These are phyloP conservation scores for Synergus umbraculus DNA, from an alignment of 2,888 invertebrate species.

Conservation along the genomic window DNA sequence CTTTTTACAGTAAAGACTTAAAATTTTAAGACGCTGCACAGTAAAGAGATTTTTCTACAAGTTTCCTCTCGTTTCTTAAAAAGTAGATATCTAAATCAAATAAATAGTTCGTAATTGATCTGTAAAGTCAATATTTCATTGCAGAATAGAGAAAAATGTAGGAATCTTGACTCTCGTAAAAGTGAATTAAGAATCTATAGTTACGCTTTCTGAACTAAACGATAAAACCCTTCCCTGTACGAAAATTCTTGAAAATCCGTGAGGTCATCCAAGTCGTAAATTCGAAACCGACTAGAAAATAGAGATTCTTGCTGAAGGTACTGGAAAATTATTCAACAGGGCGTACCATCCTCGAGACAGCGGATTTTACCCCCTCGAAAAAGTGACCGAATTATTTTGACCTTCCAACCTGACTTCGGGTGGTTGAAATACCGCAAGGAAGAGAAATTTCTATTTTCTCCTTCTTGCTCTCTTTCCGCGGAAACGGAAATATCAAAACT, in stretches of 20 bases:
- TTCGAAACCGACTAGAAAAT: not conserved
- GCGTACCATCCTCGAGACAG: not conserved
- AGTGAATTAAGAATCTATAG: not conserved
- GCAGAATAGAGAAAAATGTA: not conserved
- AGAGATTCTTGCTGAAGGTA: not conserved
- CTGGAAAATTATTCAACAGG: slow-evolving; percentile 7
- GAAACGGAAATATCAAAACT: slow-evolving; percentile 61
- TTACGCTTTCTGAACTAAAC: not conserved
- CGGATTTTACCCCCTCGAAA: slow-evolving; percentile 13
- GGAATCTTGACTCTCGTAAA: not conserved
- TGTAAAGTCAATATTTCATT: not conserved
- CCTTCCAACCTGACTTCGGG: slow-evolving; percentile 24
- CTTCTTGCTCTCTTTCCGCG: slow-evolving; percentile 40
- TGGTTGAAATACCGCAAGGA: slow-evolving; percentile 1
- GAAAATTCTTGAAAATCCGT: not conserved
- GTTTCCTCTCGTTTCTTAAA: no score
- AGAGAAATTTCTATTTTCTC: not conserved
- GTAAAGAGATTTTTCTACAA: no score
- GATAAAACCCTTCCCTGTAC: not conserved
- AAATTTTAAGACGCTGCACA: no score
- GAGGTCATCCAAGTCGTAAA: slow-evolving; percentile 1
- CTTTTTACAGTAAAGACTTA: no score
- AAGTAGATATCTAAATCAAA: no score
- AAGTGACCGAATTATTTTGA: slow-evolving; percentile 38
- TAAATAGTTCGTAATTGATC: no score